A percentile compares a stretch with the other conserved stretches of the same genome.
Evolutionary conservation across 2,113 vertebrate species (phyloP).

Genomic region (Microtus montanus): DNA sequence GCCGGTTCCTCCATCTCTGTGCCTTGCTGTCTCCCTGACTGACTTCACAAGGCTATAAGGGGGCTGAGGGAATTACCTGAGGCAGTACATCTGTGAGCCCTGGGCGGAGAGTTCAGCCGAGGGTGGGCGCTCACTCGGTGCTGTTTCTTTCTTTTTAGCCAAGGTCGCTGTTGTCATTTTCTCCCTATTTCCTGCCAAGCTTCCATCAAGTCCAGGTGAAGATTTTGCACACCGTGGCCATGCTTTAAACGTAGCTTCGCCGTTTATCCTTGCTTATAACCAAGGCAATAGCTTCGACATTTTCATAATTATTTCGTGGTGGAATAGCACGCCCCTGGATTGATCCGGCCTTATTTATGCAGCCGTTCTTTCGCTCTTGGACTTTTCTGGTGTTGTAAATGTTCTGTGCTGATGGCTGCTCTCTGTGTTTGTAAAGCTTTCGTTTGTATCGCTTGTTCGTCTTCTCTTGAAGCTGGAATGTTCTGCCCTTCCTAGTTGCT

Average conservation of each 20-base stretch:
- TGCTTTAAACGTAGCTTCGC: conserved; percentile 65
- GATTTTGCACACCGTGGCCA: conserved; percentile 48
- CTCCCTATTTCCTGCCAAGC: conserved; percentile 50
- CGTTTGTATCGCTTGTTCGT: conserved; percentile 8
- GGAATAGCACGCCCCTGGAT: not conserved
- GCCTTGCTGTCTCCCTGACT: not conserved
- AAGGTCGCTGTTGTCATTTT: conserved; percentile 23
- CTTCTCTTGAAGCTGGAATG: not conserved
- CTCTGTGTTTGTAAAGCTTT: not conserved
- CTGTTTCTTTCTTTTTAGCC: not conserved
- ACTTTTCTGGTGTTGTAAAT: conserved; percentile 25
- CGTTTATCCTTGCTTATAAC: conserved; percentile 25
- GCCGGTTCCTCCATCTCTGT: not conserved
- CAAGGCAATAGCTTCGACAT: conserved; percentile 43
- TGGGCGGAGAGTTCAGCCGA: not conserved
- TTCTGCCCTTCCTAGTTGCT: not conserved
- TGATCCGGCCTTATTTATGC: conserved; percentile 45
- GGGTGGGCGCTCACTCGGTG: not conserved
- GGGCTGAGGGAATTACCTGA: not conserved
- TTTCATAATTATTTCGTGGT: conserved; percentile 63
- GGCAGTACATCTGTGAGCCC: not conserved
- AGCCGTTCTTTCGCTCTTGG: conserved; percentile 1
- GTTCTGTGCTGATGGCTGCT: not conserved
- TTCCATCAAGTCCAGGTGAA: conserved; percentile 64
- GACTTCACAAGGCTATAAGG: not conserved